phyloP scores from a whole-genome alignment of 1,140 invertebrate species.

The Lanistes nyassanus region DNA sequence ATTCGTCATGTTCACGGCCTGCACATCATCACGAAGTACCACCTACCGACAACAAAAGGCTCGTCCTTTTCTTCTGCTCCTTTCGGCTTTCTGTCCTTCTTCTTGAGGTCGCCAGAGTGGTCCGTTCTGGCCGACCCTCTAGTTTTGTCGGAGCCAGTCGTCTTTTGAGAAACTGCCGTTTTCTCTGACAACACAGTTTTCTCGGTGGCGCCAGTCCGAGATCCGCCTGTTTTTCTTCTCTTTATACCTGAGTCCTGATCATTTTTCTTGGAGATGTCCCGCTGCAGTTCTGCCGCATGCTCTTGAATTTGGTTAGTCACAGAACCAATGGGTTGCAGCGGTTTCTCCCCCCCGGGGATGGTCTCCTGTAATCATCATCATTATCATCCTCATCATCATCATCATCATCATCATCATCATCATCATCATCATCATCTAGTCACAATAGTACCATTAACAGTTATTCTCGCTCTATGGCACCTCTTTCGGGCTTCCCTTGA shows the following conservation, averaged over 20 bases:
- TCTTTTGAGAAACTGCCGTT: constrained; percentile 9
- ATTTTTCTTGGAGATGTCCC: not conserved
- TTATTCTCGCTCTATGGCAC: not conserved
- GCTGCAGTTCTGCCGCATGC: not conserved
- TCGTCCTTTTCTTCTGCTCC: constrained; percentile 27
- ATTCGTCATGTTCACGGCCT: not conserved
- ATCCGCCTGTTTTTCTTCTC: constrained; percentile 13
- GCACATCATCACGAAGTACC: not conserved
- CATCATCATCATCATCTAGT: not conserved
- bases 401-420: not conserved
- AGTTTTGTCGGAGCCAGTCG: constrained; percentile 3
- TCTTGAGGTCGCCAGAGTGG: constrained; percentile 28
- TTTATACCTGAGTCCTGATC: not conserved
- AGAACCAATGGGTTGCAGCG: not conserved
- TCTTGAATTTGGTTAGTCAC: too few relatives aligned
- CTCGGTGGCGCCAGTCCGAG: constrained; percentile 8
- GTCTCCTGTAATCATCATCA: too few relatives aligned
- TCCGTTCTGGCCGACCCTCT: constrained; percentile 28
- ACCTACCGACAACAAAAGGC: constrained; percentile 40
- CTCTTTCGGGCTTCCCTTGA: not conserved
- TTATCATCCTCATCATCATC: not conserved
- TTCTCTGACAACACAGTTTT: not conserved
- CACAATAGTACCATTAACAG: not conserved
- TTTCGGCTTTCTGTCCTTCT: constrained; percentile 28
- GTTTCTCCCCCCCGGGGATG: too few relatives aligned